phyloP scores from a whole-genome alignment of 2,888 invertebrate genomes.

The Sphaerophoria taeniata region DNA sequence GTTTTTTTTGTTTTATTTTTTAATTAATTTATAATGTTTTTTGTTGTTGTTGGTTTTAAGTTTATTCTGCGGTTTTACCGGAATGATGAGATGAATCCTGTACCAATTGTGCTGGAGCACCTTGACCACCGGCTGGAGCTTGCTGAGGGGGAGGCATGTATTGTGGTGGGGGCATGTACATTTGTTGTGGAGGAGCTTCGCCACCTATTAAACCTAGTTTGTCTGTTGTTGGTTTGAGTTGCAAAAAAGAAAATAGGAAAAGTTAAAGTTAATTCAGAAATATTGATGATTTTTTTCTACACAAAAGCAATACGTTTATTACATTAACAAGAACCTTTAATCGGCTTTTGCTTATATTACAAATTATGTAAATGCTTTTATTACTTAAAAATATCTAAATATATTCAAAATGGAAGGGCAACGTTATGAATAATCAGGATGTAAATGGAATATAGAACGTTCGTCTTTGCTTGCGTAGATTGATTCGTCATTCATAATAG shows the following conservation, averaged over 20 bases:
- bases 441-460: too few species aligned
- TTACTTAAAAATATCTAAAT: background rate
- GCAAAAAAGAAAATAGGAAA: background rate
- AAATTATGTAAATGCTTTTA: background rate
- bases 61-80: constrained; percentile 73
- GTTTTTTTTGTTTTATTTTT: constrained; percentile 47
- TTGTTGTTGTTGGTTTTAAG: constrained; percentile 40
- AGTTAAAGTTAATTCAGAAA: constrained; percentile 9
- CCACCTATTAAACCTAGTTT: constrained; percentile 82
- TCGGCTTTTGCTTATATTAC: background rate
- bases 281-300: constrained; percentile 14
- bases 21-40: constrained; percentile 47
- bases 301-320: constrained; percentile 64
- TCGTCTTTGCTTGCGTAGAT: too few species aligned
- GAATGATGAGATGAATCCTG: constrained; percentile 77
- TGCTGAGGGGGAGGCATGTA: constrained; percentile 84
- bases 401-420: too few species aligned
- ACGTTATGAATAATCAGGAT: too few species aligned
- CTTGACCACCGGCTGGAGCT: constrained; percentile 84
- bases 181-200: constrained; percentile 80
- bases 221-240: constrained; percentile 75
- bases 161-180: constrained; percentile 82
- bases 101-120: constrained; percentile 80
- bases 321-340: constrained; percentile 1
- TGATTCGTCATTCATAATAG: too few species aligned